Evolutionary conservation across 2,888 invertebrate species (phyloP), one percentile per base, ranked within the genome.

Genomic region (Thera obeliscata): DNA sequence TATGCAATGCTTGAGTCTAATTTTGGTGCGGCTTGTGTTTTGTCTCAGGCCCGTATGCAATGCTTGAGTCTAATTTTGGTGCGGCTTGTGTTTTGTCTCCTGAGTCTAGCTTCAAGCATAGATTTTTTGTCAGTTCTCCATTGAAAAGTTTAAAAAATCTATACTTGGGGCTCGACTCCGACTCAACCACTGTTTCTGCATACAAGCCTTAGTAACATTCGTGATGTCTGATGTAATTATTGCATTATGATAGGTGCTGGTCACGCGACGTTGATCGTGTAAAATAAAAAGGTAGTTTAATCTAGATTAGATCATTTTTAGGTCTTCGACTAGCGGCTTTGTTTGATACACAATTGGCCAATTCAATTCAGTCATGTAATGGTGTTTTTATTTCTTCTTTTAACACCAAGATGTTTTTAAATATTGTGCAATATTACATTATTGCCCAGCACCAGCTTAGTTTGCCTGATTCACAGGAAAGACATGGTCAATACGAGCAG

Each of bases 191-290:
- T 22, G 22, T 22, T 22, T 22, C 22, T 22, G 22, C 22, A 22
- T 22, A 22, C 22, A 22, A 56, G 43, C 56, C 11, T 46, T 8
- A 55, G 35, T 59, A 43, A 63, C 57, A 61, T 64, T 69, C 65
- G 67, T 71, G 74, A 61, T 66, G 49, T 41, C 65, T 71, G 74
- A 61, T 66, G 49, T 41, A 66, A 63, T 70, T 69, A 70, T 72
- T 67, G 66, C 65, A 38, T 72, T 67, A 69, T 65, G 61, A 66
- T 67, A 67, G 63, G 56, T 57, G 68, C 38, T 43, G 12, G 70
- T 67, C 74, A 72, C 70, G 74, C 70, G 52, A 73, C 61, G 33
- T 62, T 67, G 60, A 69, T 69, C 65, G 64, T 63, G 69, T 59
- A 69, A 66, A 56, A 59, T 55, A 48, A 60, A 63, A 56, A 46